phyloP scores from a whole-genome alignment of 2,113 vertebrate genomes.

The Neolamprologus falcicula region DNA sequence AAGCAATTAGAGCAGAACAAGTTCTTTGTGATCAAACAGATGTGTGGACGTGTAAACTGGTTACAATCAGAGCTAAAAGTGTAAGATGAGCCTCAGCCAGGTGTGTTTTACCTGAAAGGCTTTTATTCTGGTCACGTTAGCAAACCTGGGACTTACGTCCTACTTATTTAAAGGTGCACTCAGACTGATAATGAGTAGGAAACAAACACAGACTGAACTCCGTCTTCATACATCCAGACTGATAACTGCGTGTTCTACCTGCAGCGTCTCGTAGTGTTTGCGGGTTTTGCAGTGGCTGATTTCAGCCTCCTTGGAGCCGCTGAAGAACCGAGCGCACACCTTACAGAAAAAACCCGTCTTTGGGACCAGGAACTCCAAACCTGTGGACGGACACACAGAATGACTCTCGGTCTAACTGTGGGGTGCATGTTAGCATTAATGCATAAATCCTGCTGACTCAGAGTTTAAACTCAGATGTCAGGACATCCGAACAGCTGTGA shows the following conservation, averaged over 20 bases:
- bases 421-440: not conserved
- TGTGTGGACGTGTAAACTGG: not conserved
- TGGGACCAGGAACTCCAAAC: constrained; percentile 60
- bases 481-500: not conserved
- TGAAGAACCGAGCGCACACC: constrained; percentile 60
- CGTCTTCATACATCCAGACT: not conserved
- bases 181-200: not conserved
- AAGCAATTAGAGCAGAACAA: not conserved
- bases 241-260: constrained; percentile 5
- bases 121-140: not conserved
- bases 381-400: constrained; percentile 1
- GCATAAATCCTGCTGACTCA: not conserved
- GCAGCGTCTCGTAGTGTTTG: constrained; percentile 58
- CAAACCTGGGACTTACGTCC: not conserved
- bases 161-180: not conserved
- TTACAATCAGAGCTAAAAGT: not conserved
- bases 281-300: constrained; percentile 56
- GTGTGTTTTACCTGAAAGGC: not conserved
- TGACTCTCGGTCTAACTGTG: not conserved
- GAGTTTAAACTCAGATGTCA: not conserved
- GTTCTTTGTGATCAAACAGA: not conserved
- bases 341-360: constrained; percentile 68
- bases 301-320: constrained; percentile 33
- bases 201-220: not conserved
- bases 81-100: rapidly evolving